Evolutionary conservation across 2,797 vertebrate genomes (phyloP), one percentile per base, ranked within the genome.

Genomic region (Pachyuromys duprasi): DNA sequence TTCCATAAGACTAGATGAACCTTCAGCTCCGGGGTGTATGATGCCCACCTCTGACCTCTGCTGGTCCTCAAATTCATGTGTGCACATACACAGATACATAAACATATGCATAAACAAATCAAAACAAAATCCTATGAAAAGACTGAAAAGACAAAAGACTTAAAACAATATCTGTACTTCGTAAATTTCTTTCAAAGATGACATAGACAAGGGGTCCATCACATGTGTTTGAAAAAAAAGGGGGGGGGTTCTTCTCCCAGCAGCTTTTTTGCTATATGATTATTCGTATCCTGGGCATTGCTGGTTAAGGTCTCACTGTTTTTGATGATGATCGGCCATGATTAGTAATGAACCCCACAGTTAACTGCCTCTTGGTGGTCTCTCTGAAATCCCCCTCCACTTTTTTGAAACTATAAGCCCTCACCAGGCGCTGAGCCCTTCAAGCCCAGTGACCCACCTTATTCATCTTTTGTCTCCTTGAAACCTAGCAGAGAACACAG

Each of bases 261-360:
- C 33, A 93, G 70, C 75, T 70, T 86, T 49, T 96, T 88, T 55
- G 4, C 42, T 89, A 49, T 26, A 65, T 65, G 53, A 92, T 75
- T 91, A 49, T 70, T 65, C 62, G 36, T 24, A 87, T 31, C 70
- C 57, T 55, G 45, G n/a, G 5, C 45, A 39, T 90, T 53, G 55
- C n/a, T 60, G 57, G 36, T 57, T 60, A 36, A 91, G 82, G 42
- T 57, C n/a, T 82, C 31, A 13, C 33, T 18, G 15, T 42, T 90
- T 81, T 62, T 76, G 63, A 87, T 31, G 14, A 2, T 57, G 11
- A 24, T n/a, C 31, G 49, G 15, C 28, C 12, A 2, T 42, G 39
- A 45, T 82, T 78, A 36, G 45, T 20, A 14, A 89, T 45, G 39
- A 31, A 75, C 80, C 39, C 9, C 4, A 53, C 0, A 4, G 24